Percentiles rank a stretch among this genome's conserved stretches.
These are phyloP conservation scores for Drosophila pruinosa DNA, from an alignment of 1,140 invertebrate genomes.

Conservation along the genomic window DNA sequence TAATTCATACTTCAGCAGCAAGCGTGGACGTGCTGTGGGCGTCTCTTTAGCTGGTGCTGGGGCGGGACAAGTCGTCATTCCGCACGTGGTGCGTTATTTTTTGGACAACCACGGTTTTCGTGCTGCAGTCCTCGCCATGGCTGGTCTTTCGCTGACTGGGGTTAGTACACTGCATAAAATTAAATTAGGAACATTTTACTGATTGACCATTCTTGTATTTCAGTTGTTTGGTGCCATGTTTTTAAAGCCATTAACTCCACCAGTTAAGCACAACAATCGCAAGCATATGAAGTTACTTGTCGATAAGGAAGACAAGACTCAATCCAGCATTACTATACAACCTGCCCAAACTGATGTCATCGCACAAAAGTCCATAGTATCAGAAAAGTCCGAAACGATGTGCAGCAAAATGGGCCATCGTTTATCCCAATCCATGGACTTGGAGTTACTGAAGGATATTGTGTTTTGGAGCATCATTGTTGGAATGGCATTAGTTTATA, in stretches of 20 bases:
- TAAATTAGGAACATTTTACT: neutral
- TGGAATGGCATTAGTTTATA: slow-evolving; percentile 86
- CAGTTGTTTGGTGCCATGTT: slow-evolving; percentile 78
- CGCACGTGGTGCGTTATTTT: slow-evolving; percentile 86
- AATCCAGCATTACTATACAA: slow-evolving; percentile 36
- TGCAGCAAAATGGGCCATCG: slow-evolving; percentile 58
- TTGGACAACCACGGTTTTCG: slow-evolving; percentile 85
- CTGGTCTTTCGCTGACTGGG: slow-evolving; percentile 85
- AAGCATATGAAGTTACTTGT: slow-evolving; percentile 57
- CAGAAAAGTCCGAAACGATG: slow-evolving; percentile 8
- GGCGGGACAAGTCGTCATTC: slow-evolving; percentile 89
- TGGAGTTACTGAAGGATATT: slow-evolving; percentile 85
- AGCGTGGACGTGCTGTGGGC: slow-evolving; percentile 87
- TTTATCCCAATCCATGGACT: slow-evolving; percentile 83
- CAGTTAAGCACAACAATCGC: slow-evolving; percentile 63
- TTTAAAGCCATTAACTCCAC: slow-evolving; percentile 57
- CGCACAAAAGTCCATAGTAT: neutral
- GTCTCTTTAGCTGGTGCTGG: slow-evolving; percentile 88
- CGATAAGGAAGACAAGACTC: slow-evolving; percentile 47
- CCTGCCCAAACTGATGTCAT: neutral
- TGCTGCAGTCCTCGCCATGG: slow-evolving; percentile 86
- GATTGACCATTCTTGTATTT: neutral
- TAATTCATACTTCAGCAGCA: slow-evolving; percentile 88
- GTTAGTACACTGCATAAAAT: slow-evolving; percentile 69
- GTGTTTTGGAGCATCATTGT: slow-evolving; percentile 87